phyloP scores from a whole-genome alignment of 2,797 vertebrate species.

The Channa striata region DNA sequence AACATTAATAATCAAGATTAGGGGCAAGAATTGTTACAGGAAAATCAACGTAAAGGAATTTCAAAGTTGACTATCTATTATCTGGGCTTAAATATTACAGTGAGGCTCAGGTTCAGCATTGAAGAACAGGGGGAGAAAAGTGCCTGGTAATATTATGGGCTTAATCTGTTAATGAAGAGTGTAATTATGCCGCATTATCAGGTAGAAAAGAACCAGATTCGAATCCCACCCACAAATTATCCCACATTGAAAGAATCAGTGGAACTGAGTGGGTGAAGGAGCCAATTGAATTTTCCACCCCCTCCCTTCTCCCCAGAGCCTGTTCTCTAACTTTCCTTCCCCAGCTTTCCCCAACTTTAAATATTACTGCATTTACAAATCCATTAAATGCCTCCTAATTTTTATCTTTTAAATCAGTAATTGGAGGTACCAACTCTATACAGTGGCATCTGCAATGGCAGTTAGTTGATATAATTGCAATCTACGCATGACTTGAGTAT shows the following conservation, averaged over 20 bases:
- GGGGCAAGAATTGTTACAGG: neutral
- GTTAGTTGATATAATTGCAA: constrained; percentile 73
- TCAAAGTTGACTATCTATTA: constrained; percentile 3
- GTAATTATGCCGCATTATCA: constrained; percentile 55
- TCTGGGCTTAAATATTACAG: constrained; percentile 12
- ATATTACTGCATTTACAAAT: constrained; percentile 74
- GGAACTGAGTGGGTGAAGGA: constrained; percentile 51
- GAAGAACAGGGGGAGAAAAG: constrained; percentile 8
- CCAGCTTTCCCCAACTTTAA: constrained; percentile 40
- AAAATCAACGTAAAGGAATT: constrained; percentile 4
- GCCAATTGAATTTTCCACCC: constrained; percentile 41
- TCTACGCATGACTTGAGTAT: constrained; percentile 73
- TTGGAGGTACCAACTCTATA: constrained; percentile 62
- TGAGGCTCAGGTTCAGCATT: neutral
- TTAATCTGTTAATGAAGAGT: constrained; percentile 54
- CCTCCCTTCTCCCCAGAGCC: constrained; percentile 28
- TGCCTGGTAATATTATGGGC: constrained; percentile 5
- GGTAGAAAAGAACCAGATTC: constrained; percentile 47
- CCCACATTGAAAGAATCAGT: constrained; percentile 38
- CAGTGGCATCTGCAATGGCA: constrained; percentile 47
- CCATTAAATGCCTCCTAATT: constrained; percentile 74
- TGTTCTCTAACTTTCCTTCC: constrained; percentile 18
- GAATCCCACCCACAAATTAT: constrained; percentile 43
- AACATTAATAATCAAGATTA: no score
- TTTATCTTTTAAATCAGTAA: constrained; percentile 75